Conservation (phyloP, 1,140 invertebrate species). For the Conus betulinus region DNA sequence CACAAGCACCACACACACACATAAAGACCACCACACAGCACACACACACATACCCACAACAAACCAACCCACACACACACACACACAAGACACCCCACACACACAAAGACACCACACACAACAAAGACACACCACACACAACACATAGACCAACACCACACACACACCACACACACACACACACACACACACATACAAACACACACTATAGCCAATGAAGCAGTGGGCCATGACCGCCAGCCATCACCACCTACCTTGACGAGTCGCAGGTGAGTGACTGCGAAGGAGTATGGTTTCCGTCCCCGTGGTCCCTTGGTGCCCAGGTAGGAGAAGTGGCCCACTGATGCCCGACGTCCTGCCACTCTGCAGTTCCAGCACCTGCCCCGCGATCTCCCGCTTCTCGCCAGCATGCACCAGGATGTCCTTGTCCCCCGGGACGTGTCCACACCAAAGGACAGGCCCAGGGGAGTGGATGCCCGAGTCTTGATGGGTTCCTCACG, state of each 20-base stretch:
- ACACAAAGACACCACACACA: no score
- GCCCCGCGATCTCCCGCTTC: slow-evolving; percentile 60
- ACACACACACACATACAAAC: slow-evolving; percentile 1
- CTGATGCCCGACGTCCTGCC: slow-evolving; percentile 58
- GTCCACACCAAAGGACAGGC: slow-evolving; percentile 62
- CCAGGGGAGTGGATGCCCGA: slow-evolving; percentile 38
- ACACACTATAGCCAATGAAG: not conserved
- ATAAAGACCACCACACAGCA: no score
- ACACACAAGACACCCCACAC: no score
- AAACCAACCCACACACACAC: no score
- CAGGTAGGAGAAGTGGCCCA: slow-evolving; percentile 63
- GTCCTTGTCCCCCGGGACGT: slow-evolving; percentile 54
- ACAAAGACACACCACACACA: no score
- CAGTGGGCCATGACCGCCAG: no score
- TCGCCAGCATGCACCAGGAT: slow-evolving; percentile 70
- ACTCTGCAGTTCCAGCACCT: slow-evolving; percentile 35
- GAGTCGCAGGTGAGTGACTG: slow-evolving; percentile 58
- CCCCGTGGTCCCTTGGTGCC: slow-evolving; percentile 42
- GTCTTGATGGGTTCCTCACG: slow-evolving; percentile 37
- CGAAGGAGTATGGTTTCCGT: slow-evolving; percentile 52
- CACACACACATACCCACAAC: no score
- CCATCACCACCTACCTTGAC: slow-evolving; percentile 46
- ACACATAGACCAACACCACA: no score
- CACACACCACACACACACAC: not conserved
- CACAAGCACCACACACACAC: no score